Evolutionary conservation across 2,113 vertebrate species (phyloP), one percentile per base, ranked within the genome.

Genomic region (Peromyscus leucopus): DNA sequence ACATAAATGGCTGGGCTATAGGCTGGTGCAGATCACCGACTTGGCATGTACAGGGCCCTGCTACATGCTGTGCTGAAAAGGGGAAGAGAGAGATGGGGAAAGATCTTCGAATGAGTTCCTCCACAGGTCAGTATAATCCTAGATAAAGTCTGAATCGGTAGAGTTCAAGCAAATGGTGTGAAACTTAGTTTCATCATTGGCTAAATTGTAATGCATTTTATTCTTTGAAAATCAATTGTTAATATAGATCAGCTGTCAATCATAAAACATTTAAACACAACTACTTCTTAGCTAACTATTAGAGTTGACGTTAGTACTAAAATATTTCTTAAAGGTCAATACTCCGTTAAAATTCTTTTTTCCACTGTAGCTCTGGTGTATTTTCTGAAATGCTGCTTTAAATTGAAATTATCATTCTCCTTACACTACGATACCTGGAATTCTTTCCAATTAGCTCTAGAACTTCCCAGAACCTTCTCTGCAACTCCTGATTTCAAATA

Each of bases 181-280:
- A 39, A 90, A 67, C 61, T 91, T 95, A 82, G 26, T 65, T 93
- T 95, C 75, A 92, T n/a, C 7, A 46, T 92, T 89, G 92, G 61
- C 36, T 72, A 51, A 95, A 94, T 95, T 97, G 67, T 95, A 97
- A 94, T 84, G 15, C 88, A 46, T 71, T 65, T 74, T 71, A 90
- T 59, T 92, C 79, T 95, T 97, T 85, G 83, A 65, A 97, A 97
- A 92, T 82, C 55, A 78, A 24, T 86, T 94, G 65, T 89, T 94
- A 82, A 80, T 86, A 48, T 28, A 94, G 59, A 96, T 33, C 16
- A 78, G 79, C 63, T 96, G 51, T 90, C 26, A 95, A 65, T 61
- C 76, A 91, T 24, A 84, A 46, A 82, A 80, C 86, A 95, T 21
- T 90, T 94, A 75, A 82, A 26, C 9, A 87, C 69, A 91, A 55